Conservation (phyloP, 1,140 invertebrate genomes). For the Caerostris darwini region DNA sequence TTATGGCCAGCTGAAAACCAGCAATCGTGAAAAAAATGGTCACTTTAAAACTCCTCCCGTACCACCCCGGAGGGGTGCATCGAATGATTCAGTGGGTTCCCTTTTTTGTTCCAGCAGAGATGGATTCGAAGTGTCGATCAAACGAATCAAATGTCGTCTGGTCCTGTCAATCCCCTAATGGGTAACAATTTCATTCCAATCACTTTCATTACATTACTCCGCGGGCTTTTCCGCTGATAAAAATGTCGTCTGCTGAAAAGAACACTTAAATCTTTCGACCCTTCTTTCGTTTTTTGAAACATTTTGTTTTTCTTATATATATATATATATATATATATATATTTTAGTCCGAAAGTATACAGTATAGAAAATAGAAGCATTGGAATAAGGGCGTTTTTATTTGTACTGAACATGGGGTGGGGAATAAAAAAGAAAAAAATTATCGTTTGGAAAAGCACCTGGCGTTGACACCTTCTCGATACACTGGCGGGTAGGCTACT, state of each 20-base stretch:
- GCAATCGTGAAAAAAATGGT: not conserved
- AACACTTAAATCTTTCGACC: conserved; percentile 31
- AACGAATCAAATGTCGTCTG: conserved; percentile 29
- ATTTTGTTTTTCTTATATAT: not conserved
- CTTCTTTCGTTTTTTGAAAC: conserved; percentile 27
- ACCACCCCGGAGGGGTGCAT: not conserved
- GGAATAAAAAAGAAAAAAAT: not conserved
- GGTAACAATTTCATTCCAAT: conserved; percentile 63
- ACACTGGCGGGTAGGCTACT: conserved; percentile 26
- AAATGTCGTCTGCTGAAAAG: conserved; percentile 36
- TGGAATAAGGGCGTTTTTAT: conserved; percentile 40
- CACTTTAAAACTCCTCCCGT: not conserved
- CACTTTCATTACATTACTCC: conserved; percentile 44
- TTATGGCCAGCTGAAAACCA: not conserved
- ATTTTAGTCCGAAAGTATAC: not conserved
- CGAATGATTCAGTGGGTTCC: conserved; percentile 30
- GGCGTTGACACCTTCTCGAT: conserved; percentile 63
- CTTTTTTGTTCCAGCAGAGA: conserved; percentile 26
- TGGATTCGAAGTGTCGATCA: conserved; percentile 4
- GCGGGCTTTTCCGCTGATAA: conserved; percentile 44
- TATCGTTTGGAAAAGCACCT: conserved; percentile 50
- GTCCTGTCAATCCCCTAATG: conserved; percentile 20
- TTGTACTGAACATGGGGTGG: not conserved
- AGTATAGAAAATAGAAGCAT: not conserved
- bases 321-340: not conserved